These are phyloP conservation scores for Zaprionus inermis DNA, from an alignment of 1,140 invertebrate species.

Conservation along the genomic window DNA sequence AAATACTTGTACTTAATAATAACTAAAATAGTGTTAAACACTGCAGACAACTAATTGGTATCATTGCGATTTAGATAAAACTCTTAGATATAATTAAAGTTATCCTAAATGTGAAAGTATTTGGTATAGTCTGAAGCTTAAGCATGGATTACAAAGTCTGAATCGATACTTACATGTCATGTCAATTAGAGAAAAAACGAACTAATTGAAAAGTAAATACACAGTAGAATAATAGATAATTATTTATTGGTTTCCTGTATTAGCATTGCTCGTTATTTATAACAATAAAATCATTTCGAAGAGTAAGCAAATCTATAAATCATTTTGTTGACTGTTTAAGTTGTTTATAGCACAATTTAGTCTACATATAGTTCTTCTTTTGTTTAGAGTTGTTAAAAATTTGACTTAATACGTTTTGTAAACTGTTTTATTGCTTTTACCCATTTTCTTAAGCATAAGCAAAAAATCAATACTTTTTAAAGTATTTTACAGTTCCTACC, in stretches of 20 bases:
- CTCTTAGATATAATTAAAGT: background rate
- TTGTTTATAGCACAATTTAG: too few relatives aligned
- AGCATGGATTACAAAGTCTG: slow-evolving; percentile 1
- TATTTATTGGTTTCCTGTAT: slow-evolving; percentile 1
- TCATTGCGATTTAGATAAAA: background rate
- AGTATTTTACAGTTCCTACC: too few relatives aligned
- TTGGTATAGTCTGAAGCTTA: background rate
- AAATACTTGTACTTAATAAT: slow-evolving; percentile 17
- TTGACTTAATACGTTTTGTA: too few relatives aligned
- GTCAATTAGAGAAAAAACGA: slow-evolving; percentile 2
- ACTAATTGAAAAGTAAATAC: slow-evolving; percentile 2
- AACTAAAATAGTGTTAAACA: slow-evolving; percentile 2
- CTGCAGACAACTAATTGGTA: background rate
- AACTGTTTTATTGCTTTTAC: too few relatives aligned
- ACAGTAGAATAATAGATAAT: background rate
- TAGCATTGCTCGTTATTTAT: background rate
- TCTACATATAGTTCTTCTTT: too few relatives aligned
- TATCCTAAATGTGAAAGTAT: background rate
- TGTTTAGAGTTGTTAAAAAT: too few relatives aligned
- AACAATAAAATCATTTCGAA: too few relatives aligned
- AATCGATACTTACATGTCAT: slow-evolving; percentile 7
- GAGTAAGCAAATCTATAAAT: too few relatives aligned
- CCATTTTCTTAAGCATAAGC: too few relatives aligned
- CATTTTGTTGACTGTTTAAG: too few relatives aligned
- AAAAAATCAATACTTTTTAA: too few relatives aligned